Evolutionary conservation across 2,113 vertebrate species (phyloP), one percentile per base, ranked within the genome.

Genomic region (Callipepla squamata): DNA sequence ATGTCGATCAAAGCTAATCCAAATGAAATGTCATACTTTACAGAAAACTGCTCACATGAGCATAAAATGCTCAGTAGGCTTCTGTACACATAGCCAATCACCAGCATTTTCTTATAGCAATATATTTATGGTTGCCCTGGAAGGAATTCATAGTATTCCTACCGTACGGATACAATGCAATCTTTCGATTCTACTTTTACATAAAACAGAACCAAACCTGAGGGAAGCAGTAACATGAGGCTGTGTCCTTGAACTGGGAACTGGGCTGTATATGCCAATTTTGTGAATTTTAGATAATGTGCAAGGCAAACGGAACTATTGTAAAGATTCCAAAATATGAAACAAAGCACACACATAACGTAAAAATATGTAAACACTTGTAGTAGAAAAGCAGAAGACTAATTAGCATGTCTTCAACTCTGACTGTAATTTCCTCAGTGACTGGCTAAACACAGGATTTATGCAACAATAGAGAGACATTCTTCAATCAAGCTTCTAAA

Each of bases 321-420:
- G 4, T 7, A 67, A 1, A 5, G 2, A 3, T 38, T 92, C 86
- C 74, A 62, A 76, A 92, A 76, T 20, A 81, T 0, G 4, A 79
- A 57, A 30, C n/a, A 72, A 89, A 87, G 62, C 62, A 81, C 28
- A 61, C 36, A 57, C 40, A 89, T n/a, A 81, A 34, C 48, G 44
- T 25, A 51, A 14, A 72, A 94, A 73, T 87, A 89, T 45, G 81
- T 73, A 74, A 92, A 90, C 22, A 84, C 21, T 66, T 87, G 58
- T 48, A 87, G 69, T 40, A 85, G 28, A 57, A 87, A 95, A 89
- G 32, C 36, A 88, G 81, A 94, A 51, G n/a, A 44, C 17, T 61
- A 67, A 25, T 70, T 75, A 67, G 75, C 25, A 10, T 2, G 36
- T 32, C 73, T 72, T 69, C n/a, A 36, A 50, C 34, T 81, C 73